Evolutionary conservation across 2,888 invertebrate genomes (phyloP).

Genomic region (Drosophila mettleri): DNA sequence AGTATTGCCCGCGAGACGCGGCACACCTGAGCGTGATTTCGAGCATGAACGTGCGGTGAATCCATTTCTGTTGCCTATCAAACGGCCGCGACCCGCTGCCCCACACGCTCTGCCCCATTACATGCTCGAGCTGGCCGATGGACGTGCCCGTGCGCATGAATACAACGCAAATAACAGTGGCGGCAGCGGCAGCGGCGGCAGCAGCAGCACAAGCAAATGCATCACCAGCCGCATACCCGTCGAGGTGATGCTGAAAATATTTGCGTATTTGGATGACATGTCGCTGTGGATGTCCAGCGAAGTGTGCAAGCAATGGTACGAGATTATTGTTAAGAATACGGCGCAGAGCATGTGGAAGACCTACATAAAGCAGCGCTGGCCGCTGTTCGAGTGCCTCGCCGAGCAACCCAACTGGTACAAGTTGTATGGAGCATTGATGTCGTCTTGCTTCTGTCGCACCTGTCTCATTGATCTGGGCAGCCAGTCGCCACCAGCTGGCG

Average conservation of each 20-base stretch:
- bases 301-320: conserved; percentile 94
- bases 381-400: conserved; percentile 91
- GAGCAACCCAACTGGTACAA: conserved; percentile 92
- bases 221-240: conserved; percentile 81
- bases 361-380: conserved; percentile 93
- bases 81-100: conserved; percentile 78
- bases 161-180: conserved; percentile 39
- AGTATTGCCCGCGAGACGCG: conserved; percentile 46
- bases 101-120: conserved; percentile 82
- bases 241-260: conserved; percentile 93
- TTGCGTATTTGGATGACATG: conserved; percentile 95
- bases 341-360: conserved; percentile 92
- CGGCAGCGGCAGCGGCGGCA: not conserved
- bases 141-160: conserved; percentile 73
- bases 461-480: conserved; percentile 94
- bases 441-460: conserved; percentile 93
- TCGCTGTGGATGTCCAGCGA: conserved; percentile 95
- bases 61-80: conserved; percentile 72
- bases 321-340: conserved; percentile 91
- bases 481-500: conserved; percentile 87
- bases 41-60: conserved; percentile 64
- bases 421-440: conserved; percentile 89
- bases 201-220: conserved; percentile 44
- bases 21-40: conserved; percentile 62
- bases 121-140: conserved; percentile 82